These are phyloP conservation scores for Vanessa cardui DNA, from an alignment of 2,888 invertebrate genomes.

Conservation along the genomic window DNA sequence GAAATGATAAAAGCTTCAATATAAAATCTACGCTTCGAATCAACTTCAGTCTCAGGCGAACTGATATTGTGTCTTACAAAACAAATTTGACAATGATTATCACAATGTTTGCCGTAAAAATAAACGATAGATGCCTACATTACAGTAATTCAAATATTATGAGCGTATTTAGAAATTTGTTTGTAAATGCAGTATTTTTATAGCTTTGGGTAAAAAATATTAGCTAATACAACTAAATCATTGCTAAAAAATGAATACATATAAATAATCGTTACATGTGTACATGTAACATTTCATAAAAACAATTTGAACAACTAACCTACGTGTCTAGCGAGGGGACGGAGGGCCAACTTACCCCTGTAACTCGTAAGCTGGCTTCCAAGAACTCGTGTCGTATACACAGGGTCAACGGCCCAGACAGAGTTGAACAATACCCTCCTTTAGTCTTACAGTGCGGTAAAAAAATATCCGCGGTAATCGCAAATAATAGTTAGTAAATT, in stretches of 20 bases:
- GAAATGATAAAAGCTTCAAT: conserved; percentile 25
- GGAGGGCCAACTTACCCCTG: conserved; percentile 4
- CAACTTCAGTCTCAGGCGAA: background rate
- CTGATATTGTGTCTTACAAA: too few species aligned
- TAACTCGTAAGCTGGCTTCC: conserved; percentile 11
- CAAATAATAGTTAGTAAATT: conserved; percentile 36
- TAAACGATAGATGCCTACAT: too few species aligned
- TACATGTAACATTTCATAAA: background rate
- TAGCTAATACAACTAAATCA: background rate
- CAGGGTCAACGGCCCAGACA: conserved; percentile 39
- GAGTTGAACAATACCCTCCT: conserved; percentile 20
- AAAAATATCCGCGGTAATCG: conserved; percentile 32
- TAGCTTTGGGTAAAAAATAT: background rate
- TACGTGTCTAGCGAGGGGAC: conserved; percentile 7
- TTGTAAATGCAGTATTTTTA: too few species aligned
- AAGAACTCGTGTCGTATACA: conserved; percentile 11
- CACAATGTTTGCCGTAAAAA: too few species aligned
- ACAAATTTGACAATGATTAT: background rate
- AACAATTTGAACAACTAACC: conserved; percentile 17
- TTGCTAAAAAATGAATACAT: background rate
- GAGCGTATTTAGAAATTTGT: too few species aligned
- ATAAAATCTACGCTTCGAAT: conserved; percentile 16
- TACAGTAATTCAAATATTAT: too few species aligned
- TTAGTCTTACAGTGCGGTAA: conserved; percentile 16
- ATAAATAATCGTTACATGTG: background rate